Conservation (phyloP, 2,888 invertebrate genomes). For the Drepana falcataria region DNA sequence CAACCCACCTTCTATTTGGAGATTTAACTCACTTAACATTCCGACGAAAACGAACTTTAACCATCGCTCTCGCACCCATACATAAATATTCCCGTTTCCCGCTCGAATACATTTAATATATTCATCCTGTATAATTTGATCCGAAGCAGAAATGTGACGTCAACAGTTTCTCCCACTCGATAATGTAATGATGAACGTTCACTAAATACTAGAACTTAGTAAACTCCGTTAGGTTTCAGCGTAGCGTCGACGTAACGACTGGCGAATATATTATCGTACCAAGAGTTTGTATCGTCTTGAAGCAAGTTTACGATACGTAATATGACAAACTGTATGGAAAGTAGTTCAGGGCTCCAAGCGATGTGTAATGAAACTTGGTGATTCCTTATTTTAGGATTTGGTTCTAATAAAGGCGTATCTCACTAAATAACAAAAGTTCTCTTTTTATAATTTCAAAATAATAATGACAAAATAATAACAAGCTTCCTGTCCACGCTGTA, state of each 20-base stretch:
- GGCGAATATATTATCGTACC: neutral
- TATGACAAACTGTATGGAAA: no score
- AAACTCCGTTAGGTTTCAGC: neutral
- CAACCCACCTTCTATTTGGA: conserved; percentile 69
- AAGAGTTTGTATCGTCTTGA: no score
- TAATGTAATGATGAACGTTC: conserved; percentile 19
- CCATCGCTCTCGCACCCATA: conserved; percentile 36
- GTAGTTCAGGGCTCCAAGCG: no score
- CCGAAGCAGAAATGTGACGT: conserved; percentile 57
- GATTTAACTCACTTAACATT: conserved; percentile 73
- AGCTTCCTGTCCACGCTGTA: no score
- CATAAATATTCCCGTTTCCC: conserved; percentile 35
- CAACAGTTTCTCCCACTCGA: conserved; percentile 39
- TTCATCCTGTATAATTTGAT: conserved; percentile 68
- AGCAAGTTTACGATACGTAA: no score
- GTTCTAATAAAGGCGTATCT: no score
- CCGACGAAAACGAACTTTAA: conserved; percentile 55
- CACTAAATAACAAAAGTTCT: no score
- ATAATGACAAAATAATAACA: no score
- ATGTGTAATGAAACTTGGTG: no score
- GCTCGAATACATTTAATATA: conserved; percentile 31
- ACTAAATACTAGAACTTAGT: neutral
- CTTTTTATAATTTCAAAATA: no score
- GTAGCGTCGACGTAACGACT: neutral
- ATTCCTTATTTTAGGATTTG: no score